phyloP scores from a whole-genome alignment of 2,797 vertebrate genomes.

The Sphenodon punctatus region DNA sequence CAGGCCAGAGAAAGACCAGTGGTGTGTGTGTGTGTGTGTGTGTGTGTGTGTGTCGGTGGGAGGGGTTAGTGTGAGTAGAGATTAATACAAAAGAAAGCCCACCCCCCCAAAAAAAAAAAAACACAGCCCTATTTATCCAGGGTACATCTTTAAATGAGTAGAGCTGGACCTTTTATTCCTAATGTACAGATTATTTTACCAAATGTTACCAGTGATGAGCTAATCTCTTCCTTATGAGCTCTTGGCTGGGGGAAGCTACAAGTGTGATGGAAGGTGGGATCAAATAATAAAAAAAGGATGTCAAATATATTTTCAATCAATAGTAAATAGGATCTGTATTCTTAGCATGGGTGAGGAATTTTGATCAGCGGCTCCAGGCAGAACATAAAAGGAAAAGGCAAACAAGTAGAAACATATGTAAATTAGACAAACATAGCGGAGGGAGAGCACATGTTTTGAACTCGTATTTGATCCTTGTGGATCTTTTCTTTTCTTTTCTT shows the following conservation, averaged over 20 bases:
- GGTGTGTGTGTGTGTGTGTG: no score
- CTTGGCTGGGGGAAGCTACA: not conserved
- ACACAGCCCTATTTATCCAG: no score
- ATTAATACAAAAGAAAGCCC: no score
- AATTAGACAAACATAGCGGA: conserved; percentile 46
- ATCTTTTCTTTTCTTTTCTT: no score
- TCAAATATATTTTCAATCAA: not conserved
- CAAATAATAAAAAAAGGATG: conserved; percentile 28
- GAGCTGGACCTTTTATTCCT: not conserved
- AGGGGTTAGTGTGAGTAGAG: no score
- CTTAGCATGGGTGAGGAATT: not conserved
- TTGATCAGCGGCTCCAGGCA: conserved; percentile 19
- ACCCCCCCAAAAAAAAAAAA: no score
- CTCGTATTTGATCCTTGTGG: conserved; percentile 2
- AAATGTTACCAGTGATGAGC: not conserved
- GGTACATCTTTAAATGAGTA: not conserved
- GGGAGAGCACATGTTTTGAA: conserved; percentile 32
- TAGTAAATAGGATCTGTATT: not conserved
- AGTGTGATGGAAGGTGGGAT: not conserved
- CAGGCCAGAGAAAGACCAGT: no score
- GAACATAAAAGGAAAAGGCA: not conserved
- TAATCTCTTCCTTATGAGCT: not conserved
- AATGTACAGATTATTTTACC: not conserved
- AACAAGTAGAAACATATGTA: conserved; percentile 25
- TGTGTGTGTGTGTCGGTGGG: no score